Evolutionary conservation across 1,140 invertebrate species (phyloP), one percentile per base, ranked within the genome.

Genomic region (Phenacoccus solenopsis): DNA sequence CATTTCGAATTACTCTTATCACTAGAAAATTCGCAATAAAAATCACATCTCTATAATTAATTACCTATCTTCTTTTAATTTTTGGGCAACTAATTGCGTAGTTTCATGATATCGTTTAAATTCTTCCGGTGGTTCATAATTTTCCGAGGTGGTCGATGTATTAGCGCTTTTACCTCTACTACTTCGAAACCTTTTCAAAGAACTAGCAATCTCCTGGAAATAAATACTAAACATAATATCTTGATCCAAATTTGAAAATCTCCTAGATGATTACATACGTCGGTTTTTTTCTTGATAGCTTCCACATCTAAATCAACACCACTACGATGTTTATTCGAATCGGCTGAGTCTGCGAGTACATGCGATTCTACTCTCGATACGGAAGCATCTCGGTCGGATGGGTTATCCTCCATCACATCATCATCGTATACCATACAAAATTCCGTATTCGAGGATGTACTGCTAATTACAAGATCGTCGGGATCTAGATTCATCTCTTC

Each of bases 1-100:
- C n/a, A n/a, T n/a, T n/a, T n/a, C n/a, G n/a, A n/a, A n/a, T n/a
- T n/a, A n/a, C n/a, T n/a, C n/a, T n/a, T n/a, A n/a, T n/a, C 22
- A 64, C 21, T 10, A 64, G 5, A 25, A 64, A 64, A 24, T 20
- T 4, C 30, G 20, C 5, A 59, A 59, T 59, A 9, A 59, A 9
- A 59, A 20, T 59, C n/a, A 38, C n/a, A 10, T 38, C 9, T 38
- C n/a, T n/a, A 38, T 9, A 38, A 59, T 59, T 22, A 5, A 59
- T 25, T 64, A 64, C 59, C 59, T 64, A 16, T 64, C 59, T 25
- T 64, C 59, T 16, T 64, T 64, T 16, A 64, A 64, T 24, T 64
- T 64, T 16, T 64, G 59, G 9, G 21, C 59, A 20, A 64, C 59
- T 13, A 25, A 64, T 27, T 24, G 25, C 9, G 59, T 24, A 10